Conservation (phyloP, 2,888 invertebrate genomes). For the Xanthorhoe designata region DNA sequence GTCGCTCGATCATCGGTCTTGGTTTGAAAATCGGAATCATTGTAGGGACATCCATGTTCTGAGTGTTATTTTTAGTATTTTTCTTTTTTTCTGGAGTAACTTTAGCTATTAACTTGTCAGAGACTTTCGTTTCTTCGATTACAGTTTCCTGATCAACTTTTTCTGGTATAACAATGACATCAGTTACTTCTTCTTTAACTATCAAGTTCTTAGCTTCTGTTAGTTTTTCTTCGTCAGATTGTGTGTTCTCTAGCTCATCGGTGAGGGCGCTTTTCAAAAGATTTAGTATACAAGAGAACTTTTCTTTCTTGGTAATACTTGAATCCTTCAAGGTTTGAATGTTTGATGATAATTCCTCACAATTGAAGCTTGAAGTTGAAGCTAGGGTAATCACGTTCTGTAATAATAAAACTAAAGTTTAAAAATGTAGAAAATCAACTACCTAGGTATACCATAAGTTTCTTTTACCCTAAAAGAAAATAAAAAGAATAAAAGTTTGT, state of each 20-base stretch:
- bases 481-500: too few relatives aligned
- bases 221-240: conserved; percentile 7
- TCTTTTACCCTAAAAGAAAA: neutral
- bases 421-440: too few relatives aligned
- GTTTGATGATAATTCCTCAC: conserved; percentile 33
- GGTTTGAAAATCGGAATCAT: conserved; percentile 43
- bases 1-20: conserved; percentile 18
- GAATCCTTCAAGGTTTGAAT: conserved; percentile 42
- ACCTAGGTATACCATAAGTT: too few relatives aligned
- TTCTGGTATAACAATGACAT: conserved; percentile 5
- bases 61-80: conserved; percentile 31
- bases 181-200: conserved; percentile 25
- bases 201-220: conserved; percentile 32
- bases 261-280: conserved; percentile 46
- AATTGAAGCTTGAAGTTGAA: conserved; percentile 20
- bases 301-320: conserved; percentile 45
- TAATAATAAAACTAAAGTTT: conserved; percentile 1
- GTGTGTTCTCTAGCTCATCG: conserved; percentile 39
- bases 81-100: conserved; percentile 35
- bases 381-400: conserved; percentile 16
- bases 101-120: conserved; percentile 37
- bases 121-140: conserved; percentile 18
- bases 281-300: conserved; percentile 46
- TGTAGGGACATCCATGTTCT: conserved; percentile 30
- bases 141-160: conserved; percentile 22